Percentiles rank a stretch among this genome's conserved stretches.
These are phyloP conservation scores for Capreolus pygargus DNA, from an alignment of 2,113 vertebrate genomes.

Conservation along the genomic window DNA sequence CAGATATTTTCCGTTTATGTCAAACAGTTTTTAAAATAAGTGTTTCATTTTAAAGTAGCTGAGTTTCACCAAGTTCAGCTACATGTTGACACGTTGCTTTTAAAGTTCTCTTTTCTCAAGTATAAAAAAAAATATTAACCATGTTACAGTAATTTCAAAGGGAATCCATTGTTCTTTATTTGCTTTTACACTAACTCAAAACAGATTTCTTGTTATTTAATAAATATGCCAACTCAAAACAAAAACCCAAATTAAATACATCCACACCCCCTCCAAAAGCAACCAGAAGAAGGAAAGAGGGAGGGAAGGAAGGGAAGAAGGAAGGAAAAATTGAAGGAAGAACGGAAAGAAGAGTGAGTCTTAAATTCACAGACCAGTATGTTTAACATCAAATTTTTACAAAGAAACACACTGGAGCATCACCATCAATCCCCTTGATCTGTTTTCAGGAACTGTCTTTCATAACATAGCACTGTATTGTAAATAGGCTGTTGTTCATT, in stretches of 20 bases:
- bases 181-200: constrained; percentile 46
- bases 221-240: constrained; percentile 42
- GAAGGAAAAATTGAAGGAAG: background rate
- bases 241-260: constrained; percentile 14
- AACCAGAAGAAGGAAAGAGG: background rate
- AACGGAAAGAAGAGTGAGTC: background rate
- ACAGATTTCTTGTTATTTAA: constrained; percentile 52
- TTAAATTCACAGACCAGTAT: background rate
- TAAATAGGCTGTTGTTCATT: background rate
- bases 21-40: background rate
- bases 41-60: constrained; percentile 31
- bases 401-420: background rate
- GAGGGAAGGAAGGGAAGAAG: background rate
- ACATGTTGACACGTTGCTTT: constrained; percentile 38
- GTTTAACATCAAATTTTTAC: background rate
- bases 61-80: constrained; percentile 5
- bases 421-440: background rate
- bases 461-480: background rate
- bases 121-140: constrained; percentile 43
- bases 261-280: background rate
- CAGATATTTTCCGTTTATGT: constrained; percentile 15
- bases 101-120: constrained; percentile 30
- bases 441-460: background rate
- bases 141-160: constrained; percentile 27
- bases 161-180: background rate